These are phyloP conservation scores for Synanthedon myopaeformis DNA, from an alignment of 2,888 invertebrate species.

Conservation along the genomic window DNA sequence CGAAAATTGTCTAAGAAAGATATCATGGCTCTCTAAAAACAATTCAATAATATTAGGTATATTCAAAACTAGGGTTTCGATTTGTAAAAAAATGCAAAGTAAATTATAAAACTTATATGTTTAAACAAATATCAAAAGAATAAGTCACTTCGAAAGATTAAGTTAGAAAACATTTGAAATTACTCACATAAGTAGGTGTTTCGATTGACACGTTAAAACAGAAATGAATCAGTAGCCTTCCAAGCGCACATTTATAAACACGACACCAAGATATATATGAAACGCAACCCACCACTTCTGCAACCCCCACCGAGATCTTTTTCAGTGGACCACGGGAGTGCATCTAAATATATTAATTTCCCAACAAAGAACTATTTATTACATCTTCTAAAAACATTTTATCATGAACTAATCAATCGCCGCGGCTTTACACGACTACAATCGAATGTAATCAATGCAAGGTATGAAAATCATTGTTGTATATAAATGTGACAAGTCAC, in stretches of 20 bases:
- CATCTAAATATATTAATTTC: neutral
- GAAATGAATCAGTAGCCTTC: neutral
- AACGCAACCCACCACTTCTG: conserved; percentile 5
- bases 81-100: neutral
- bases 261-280: conserved; percentile 18
- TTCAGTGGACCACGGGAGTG: conserved; percentile 20
- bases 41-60: no score
- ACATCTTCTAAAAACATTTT: no score
- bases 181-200: conserved; percentile 1
- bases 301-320: conserved; percentile 27
- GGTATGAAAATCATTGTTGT: no score
- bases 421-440: no score
- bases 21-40: no score
- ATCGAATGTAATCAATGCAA: no score
- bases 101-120: neutral
- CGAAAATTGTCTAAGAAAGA: no score
- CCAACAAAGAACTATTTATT: neutral
- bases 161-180: neutral
- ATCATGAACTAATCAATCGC: no score
- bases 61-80: conserved; percentile 2
- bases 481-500: no score
- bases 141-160: neutral
- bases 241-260: conserved; percentile 10
- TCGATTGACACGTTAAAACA: neutral
- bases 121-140: neutral